These are phyloP conservation scores for Siderastrea radians DNA, from an alignment of 92 coral and sea anemone species.

Conservation along the genomic window DNA sequence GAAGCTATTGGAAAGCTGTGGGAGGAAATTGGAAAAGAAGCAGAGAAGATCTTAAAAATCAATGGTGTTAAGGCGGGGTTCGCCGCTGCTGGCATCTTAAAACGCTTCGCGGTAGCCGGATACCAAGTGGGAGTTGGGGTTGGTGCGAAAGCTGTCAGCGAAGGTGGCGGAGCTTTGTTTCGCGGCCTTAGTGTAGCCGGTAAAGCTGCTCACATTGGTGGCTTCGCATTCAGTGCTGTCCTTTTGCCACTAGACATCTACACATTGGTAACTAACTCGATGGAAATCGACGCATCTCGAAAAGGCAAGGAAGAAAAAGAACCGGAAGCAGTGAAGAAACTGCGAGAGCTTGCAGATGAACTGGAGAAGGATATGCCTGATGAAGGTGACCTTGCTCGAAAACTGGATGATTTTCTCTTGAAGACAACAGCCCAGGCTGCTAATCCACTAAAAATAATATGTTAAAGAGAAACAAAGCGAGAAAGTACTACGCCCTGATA, in stretches of 20 bases:
- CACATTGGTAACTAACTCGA: neutral
- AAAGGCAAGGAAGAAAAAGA: neutral
- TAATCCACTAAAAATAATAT: neutral
- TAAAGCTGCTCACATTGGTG: conserved; percentile 26
- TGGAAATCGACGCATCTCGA: conserved; percentile 11
- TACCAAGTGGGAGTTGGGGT: neutral
- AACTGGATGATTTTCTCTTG: neutral
- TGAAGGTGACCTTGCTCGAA: neutral
- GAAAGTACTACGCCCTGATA: no score
- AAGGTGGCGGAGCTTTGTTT: conserved; percentile 24
- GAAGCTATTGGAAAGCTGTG: conserved; percentile 16
- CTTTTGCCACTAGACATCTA: conserved; percentile 15
- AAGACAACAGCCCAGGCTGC: neutral
- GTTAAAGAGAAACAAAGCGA: neutral
- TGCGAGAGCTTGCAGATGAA: conserved; percentile 13
- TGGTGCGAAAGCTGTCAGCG: neutral
- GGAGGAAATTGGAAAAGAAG: neutral
- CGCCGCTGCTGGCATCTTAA: neutral
- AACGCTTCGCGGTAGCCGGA: neutral
- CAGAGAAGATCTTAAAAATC: neutral
- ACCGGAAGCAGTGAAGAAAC: conserved; percentile 8
- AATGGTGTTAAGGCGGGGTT: neutral
- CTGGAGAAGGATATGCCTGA: neutral
- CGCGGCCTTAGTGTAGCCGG: conserved; percentile 1
- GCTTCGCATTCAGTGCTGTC: conserved; percentile 8